Base-by-base conservation (phyloP, 2,888 invertebrate genomes). In the Chesias legatella region DNA sequence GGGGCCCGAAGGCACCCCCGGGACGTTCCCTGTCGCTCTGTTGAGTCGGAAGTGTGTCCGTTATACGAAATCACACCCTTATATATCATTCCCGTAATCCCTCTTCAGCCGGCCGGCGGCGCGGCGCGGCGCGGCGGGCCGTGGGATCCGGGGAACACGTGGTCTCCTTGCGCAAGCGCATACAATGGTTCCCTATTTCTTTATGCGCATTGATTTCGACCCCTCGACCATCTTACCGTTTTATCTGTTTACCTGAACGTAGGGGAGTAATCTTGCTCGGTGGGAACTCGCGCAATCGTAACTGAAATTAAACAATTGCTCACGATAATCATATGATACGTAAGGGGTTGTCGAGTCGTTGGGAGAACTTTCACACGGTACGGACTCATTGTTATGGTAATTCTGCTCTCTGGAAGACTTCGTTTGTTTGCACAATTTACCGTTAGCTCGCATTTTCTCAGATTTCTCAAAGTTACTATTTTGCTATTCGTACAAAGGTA, bases 121-220 rank as follows among this genome's bases (percentile, higher is more conserved):
- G n/a, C n/a, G n/a, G n/a, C n/a, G n/a, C 63, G 13, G 62, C 73
- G 73, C 60, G 44, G 51, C 50, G 43, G 51, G 73, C 81, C 86
- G 88, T 86, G 88, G 79, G 86, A 86, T 64, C 78, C 68, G 57
- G 33, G 10, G 70, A 79, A 79, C 85, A 84, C 84, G 83, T 84
- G 84, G 72, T 50, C 68, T 73, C 67, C 79, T 83, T 84, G 80
- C 84, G 84, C 61, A 79, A 73, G 63, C 78, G 78, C 79, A 76
- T 57, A 86, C 85, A 85, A 86, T 77, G 53, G 71, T 52, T 63
- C 72, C 76, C 77, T 72, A 65, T 84, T 17, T 79, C 79, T 84
- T 82, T 81, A 64, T 73, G 51, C 61, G 63, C 67, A 60, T 82
- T 81, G 76, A 83, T 78, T 78, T 65, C 72, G 74, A 75, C 85